Conservation (phyloP, 2,888 invertebrate genomes). For the Napeogenes sylphis region DNA sequence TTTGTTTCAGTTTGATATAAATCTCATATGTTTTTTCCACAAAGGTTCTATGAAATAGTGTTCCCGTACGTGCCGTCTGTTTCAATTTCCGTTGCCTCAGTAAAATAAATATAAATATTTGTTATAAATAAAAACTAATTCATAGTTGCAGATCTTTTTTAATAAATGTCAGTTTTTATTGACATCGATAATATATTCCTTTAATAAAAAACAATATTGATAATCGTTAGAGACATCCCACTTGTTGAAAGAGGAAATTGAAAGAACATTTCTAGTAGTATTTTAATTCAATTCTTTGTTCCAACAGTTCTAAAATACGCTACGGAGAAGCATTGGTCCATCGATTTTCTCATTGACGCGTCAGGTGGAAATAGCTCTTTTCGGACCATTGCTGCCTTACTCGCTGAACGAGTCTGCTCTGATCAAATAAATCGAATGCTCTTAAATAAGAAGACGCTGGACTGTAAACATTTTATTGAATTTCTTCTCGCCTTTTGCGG, state of each 20-base stretch:
- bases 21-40: too few relatives aligned
- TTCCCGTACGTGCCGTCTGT: slow-evolving; percentile 3
- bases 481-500: slow-evolving; percentile 27
- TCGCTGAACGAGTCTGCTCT: slow-evolving; percentile 42
- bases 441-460: slow-evolving; percentile 37
- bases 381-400: slow-evolving; percentile 48
- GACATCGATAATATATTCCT: too few relatives aligned
- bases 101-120: too few relatives aligned
- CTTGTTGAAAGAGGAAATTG: slow-evolving; percentile 1
- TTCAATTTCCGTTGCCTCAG: not conserved
- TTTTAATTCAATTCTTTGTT: slow-evolving; percentile 8
- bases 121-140: too few relatives aligned
- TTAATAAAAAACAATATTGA: not conserved
- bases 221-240: not conserved
- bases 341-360: slow-evolving; percentile 49
- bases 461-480: slow-evolving; percentile 40
- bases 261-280: not conserved
- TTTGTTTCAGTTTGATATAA: too few relatives aligned
- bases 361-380: slow-evolving; percentile 57
- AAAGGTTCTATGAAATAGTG: slow-evolving; percentile 6
- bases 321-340: slow-evolving; percentile 27
- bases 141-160: too few relatives aligned
- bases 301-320: slow-evolving; percentile 22
- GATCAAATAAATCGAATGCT: slow-evolving; percentile 56
- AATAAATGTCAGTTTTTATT: too few relatives aligned